These are phyloP conservation scores for Stichodactyla mertensii DNA, from an alignment of 64 coral and sea anemone species.

Conservation along the genomic window DNA sequence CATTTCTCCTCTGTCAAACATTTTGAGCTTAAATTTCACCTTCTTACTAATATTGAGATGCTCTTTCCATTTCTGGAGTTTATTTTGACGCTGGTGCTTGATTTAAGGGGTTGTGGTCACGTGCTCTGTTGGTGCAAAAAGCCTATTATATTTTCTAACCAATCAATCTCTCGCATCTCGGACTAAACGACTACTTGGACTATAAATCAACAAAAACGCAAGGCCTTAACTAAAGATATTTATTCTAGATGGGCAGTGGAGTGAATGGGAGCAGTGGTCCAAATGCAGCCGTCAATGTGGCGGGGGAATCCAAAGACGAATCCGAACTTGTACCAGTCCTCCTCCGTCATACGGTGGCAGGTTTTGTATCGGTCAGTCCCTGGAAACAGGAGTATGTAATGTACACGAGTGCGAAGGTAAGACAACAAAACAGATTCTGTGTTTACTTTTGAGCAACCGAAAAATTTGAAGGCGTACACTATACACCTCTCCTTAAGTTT, in stretches of 20 bases:
- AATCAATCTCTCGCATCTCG: too few relatives aligned
- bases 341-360: constrained; percentile 61
- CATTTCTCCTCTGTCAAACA: too few relatives aligned
- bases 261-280: constrained; percentile 57
- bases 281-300: constrained; percentile 73
- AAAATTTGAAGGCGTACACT: too few relatives aligned
- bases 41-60: too few relatives aligned
- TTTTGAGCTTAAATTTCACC: neutral
- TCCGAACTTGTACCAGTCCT: constrained; percentile 60
- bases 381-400: constrained; percentile 56
- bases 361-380: constrained; percentile 68
- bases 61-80: too few relatives aligned
- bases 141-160: too few relatives aligned
- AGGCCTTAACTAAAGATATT: neutral
- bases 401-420: constrained; percentile 69
- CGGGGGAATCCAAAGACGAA: constrained; percentile 59
- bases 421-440: neutral
- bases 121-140: too few relatives aligned
- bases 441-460: neutral
- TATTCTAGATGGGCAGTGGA: constrained; percentile 70
- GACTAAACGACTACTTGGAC: too few relatives aligned
- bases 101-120: too few relatives aligned
- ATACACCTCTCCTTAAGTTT: too few relatives aligned
- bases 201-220: too few relatives aligned
- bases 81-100: too few relatives aligned